Evolutionary conservation across 2,797 vertebrate genomes (phyloP).

Genomic region (Lutjanus argentimaculatus): DNA sequence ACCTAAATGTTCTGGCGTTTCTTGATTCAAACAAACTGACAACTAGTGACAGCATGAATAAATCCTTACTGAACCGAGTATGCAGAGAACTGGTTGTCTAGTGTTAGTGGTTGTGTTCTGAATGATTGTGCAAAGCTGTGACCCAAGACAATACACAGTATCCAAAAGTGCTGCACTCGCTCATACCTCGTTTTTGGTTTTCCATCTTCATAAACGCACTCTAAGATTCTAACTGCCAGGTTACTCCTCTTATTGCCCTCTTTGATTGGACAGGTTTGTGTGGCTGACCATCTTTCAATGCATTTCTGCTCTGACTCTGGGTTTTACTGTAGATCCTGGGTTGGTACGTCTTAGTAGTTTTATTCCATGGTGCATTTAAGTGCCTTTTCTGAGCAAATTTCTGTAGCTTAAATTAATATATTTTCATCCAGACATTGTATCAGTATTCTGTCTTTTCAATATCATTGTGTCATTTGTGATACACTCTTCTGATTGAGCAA

Average conservation of each 20-base stretch:
- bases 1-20: slow-evolving; percentile 10
- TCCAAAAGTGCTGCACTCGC: slow-evolving; percentile 2
- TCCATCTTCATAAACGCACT: slow-evolving; percentile 12
- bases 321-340: slow-evolving; percentile 18
- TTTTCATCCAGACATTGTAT: not conserved
- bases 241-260: slow-evolving; percentile 18
- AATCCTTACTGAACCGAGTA: slow-evolving; percentile 38
- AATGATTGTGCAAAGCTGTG: not conserved
- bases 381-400: not conserved
- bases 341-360: slow-evolving; percentile 7
- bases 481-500: not conserved
- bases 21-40: slow-evolving; percentile 50
- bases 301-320: slow-evolving; percentile 10
- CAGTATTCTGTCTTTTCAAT: not conserved
- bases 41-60: slow-evolving; percentile 28
- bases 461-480: slow-evolving; percentile 4
- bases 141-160: slow-evolving; percentile 18
- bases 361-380: slow-evolving; percentile 3
- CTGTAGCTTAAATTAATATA: not conserved
- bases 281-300: slow-evolving; percentile 35
- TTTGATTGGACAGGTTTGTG: slow-evolving; percentile 31
- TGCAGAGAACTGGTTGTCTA: slow-evolving; percentile 9
- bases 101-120: slow-evolving; percentile 9
- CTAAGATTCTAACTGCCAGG: slow-evolving; percentile 31
- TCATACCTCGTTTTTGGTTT: slow-evolving; percentile 17